Base-by-base conservation (phyloP, 2,888 invertebrate species). In the Diaphora mendica region DNA sequence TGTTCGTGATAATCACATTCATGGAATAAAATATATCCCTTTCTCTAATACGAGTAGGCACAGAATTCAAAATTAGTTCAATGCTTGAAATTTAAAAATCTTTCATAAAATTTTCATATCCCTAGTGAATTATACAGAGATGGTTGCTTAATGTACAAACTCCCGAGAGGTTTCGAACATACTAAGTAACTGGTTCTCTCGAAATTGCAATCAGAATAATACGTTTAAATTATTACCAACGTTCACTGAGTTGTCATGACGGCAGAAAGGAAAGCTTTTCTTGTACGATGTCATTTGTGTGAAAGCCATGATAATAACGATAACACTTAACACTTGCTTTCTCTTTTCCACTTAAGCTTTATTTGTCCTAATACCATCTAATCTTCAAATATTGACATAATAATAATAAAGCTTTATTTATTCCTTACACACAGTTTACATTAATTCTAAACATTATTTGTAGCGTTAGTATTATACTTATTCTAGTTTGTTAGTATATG, bases 301-400 rank as follows among this genome's bases (percentile, higher is more conserved):
- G 59, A 69, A 39, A 59, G 59, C 26, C 15, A 26, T 59, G 7
- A 26, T 59, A 15, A 55, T 59, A 69, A 69, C 55, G 59, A 69
- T 59, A 42, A 69, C 69, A 59, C 69, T 69, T 39, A 59, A 69
- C 59, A 69, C 69, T 69, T 59, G 59, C 17, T 59, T 59, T 59
- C 59, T 35, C 68, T 68, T 48, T 51, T 35, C 26, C 55, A 59
- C 55, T 59, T 3, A 26, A 59, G 13, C 59, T 26, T 59, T 59
- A 59, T 59, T 59, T 13, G 26, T 26, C 1, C 26, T 26, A 59
- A 26, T 13, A 59, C 0, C 1, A 5, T 59, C 1, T 15, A n/a
- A 59, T 59, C 59, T 26, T 26, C n/a, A 26, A 59, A n/a, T 26
- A 15, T 26, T 59, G 11, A 26, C 13, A 59, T 26, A 59, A n/a